Evolutionary conservation across 2,888 invertebrate species (phyloP).

Genomic region (Lamellibrachia columna): DNA sequence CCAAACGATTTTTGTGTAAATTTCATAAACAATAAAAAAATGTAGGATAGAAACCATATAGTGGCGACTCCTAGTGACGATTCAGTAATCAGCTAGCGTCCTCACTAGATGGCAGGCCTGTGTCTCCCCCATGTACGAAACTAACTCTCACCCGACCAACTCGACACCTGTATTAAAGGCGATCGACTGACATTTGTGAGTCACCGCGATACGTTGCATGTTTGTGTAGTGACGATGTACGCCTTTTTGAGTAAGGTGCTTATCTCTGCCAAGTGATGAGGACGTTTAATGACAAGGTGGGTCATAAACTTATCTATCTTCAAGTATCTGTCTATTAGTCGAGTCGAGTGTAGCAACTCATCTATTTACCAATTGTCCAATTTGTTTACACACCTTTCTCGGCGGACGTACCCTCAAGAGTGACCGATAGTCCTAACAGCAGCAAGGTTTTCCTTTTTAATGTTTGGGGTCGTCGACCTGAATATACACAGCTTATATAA

Average conservation of each 20-base stretch:
- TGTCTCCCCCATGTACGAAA: background rate
- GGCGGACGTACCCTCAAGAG: background rate
- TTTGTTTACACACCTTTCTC: background rate
- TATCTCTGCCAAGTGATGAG: background rate
- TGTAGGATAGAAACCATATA: background rate
- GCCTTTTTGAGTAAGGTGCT: background rate
- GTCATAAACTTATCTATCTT: background rate
- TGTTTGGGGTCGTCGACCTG: background rate
- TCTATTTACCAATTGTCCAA: background rate
- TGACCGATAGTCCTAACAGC: background rate
- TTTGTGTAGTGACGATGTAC: conserved; percentile 16
- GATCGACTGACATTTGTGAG: background rate
- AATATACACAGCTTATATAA: background rate
- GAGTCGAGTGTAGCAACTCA: background rate
- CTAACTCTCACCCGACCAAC: background rate
- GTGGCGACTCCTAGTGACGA: background rate
- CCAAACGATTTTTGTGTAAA: too few relatives aligned
- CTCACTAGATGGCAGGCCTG: background rate
- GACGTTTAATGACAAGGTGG: conserved; percentile 8
- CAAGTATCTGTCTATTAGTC: background rate
- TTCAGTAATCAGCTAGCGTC: background rate
- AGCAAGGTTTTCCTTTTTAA: background rate
- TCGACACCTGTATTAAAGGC: background rate
- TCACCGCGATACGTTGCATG: conserved; percentile 12
- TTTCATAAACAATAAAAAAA: too few relatives aligned